A percentile compares a stretch with the other conserved stretches of the same genome.
Conservation (phyloP, 2,888 invertebrate genomes). For the Linyphia triangularis region DNA sequence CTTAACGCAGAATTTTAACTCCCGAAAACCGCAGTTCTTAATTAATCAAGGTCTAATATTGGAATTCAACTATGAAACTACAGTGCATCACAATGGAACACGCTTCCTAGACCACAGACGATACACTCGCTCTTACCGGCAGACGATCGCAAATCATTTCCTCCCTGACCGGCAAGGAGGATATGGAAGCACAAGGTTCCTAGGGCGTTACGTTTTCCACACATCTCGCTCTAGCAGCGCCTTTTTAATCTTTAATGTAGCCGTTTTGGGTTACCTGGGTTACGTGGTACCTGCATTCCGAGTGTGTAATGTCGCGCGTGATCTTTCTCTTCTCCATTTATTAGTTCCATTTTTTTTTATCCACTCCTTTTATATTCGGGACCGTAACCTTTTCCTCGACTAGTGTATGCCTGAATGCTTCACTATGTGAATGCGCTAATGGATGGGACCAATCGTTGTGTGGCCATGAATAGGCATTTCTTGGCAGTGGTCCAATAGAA, state of each 20-base stretch:
- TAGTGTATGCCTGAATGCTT: slow-evolving; percentile 15
- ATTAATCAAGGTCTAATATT: too few relatives aligned
- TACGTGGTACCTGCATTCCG: slow-evolving; percentile 68
- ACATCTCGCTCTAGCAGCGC: slow-evolving; percentile 56
- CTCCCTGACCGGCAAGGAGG: slow-evolving; percentile 1
- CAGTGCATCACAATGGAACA: neutral
- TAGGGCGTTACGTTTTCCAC: slow-evolving; percentile 63
- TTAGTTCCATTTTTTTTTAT: neutral
- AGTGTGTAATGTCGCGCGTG: slow-evolving; percentile 65
- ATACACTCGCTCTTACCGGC: neutral
- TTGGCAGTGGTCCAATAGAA: slow-evolving; percentile 40
- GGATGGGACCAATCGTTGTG: neutral
- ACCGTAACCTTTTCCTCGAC: slow-evolving; percentile 30
- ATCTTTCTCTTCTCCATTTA: slow-evolving; percentile 40
- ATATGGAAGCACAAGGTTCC: slow-evolving; percentile 48
- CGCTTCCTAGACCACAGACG: neutral
- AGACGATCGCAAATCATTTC: slow-evolving; percentile 31
- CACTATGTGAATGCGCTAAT: slow-evolving; percentile 19
- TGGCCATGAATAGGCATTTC: neutral
- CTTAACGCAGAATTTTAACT: too few relatives aligned
- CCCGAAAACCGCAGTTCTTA: too few relatives aligned
- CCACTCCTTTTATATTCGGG: slow-evolving; percentile 17
- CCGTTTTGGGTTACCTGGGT: slow-evolving; percentile 69
- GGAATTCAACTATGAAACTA: too few relatives aligned
- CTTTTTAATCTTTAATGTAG: slow-evolving; percentile 74